Evolutionary conservation across 2,888 invertebrate species (phyloP).

Genomic region (Drosophila austrosaltans): DNA sequence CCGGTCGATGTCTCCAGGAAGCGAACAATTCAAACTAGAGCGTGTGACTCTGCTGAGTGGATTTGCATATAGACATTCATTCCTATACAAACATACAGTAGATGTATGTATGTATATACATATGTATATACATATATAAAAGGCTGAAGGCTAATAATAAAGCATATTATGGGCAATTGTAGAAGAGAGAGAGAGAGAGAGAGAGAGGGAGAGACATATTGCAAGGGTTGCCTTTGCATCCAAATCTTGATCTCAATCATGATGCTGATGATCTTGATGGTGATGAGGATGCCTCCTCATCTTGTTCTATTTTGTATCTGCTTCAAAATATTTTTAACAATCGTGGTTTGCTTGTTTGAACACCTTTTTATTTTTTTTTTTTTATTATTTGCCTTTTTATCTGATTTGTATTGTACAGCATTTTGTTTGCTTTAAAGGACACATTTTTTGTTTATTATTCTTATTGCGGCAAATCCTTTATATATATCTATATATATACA

Average conservation of each 20-base stretch:
- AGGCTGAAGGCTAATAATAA: slow-evolving; percentile 73
- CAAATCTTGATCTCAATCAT: slow-evolving; percentile 49
- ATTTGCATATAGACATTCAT: slow-evolving; percentile 68
- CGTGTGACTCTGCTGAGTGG: slow-evolving; percentile 76
- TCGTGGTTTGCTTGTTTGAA: slow-evolving; percentile 79
- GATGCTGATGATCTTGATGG: slow-evolving; percentile 27
- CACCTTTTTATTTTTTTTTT: slow-evolving; percentile 59
- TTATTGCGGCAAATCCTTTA: slow-evolving; percentile 63
- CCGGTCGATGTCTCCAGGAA: slow-evolving; percentile 52
- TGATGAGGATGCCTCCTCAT: slow-evolving; percentile 31
- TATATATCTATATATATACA: not conserved
- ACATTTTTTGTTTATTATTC: slow-evolving; percentile 72
- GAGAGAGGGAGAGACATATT: slow-evolving; percentile 13
- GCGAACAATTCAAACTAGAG: slow-evolving; percentile 77
- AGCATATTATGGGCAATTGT: slow-evolving; percentile 78
- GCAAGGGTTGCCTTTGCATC: slow-evolving; percentile 28
- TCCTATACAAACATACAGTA: not conserved
- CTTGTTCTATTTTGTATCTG: slow-evolving; percentile 70
- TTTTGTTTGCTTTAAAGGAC: slow-evolving; percentile 77
- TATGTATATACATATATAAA: not conserved
- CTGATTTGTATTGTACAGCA: slow-evolving; percentile 68
- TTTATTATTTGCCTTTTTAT: slow-evolving; percentile 53
- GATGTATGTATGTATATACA: slow-evolving; percentile 4
- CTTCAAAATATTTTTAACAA: slow-evolving; percentile 79
- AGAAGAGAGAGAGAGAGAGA: not conserved